Evolutionary conservation across 2,113 vertebrate genomes (phyloP).

Genomic region (Cervus canadensis): DNA sequence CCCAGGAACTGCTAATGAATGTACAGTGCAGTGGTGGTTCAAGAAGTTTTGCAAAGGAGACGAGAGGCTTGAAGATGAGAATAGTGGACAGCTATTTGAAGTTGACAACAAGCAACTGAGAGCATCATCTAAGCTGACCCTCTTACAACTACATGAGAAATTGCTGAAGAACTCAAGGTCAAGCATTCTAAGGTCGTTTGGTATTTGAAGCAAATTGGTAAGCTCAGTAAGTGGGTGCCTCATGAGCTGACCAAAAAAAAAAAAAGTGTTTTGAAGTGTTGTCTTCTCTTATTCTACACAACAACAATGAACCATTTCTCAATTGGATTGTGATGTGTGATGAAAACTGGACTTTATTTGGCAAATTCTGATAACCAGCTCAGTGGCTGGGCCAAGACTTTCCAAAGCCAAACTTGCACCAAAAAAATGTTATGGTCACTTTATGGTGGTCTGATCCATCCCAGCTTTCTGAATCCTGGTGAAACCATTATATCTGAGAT

Average conservation of each 20-base stretch:
- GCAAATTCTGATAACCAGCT: not conserved
- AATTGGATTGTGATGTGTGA: not conserved
- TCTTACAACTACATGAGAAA: not conserved
- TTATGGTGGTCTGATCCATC: not conserved
- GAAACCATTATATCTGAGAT: not conserved
- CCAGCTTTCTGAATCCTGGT: not conserved
- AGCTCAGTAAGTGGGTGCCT: not conserved
- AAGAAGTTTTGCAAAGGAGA: not conserved
- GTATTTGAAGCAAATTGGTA: not conserved
- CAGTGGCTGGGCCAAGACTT: not conserved
- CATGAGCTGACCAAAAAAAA: not conserved
- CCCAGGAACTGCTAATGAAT: not conserved
- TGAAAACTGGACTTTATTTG: not conserved
- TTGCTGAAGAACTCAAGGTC: not conserved
- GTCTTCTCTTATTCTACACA: not conserved
- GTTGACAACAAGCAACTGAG: not conserved
- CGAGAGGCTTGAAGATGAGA: not conserved
- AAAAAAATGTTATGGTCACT: not conserved
- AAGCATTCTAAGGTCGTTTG: not conserved
- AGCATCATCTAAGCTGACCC: not conserved
- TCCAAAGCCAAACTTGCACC: not conserved
- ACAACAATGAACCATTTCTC: not conserved
- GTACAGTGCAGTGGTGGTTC: not conserved
- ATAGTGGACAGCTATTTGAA: not conserved
- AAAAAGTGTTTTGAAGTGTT: not conserved